phyloP scores from a whole-genome alignment of 2,888 invertebrate species.

The Ariolimax columbianus region DNA sequence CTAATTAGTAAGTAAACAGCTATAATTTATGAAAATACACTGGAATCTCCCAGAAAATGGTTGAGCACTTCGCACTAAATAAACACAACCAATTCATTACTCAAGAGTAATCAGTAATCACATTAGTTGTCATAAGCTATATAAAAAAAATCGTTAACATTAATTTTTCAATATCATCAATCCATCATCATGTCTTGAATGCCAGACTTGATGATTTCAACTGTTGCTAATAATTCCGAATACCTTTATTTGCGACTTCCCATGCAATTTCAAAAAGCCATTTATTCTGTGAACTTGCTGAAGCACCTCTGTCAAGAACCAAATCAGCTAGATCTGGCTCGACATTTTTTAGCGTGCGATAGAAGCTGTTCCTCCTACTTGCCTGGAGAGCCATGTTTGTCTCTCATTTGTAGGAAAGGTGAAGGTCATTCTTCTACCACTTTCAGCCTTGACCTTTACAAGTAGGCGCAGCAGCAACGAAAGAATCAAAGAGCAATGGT shows the following conservation, averaged over 20 bases:
- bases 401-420: constrained; percentile 47
- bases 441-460: neutral
- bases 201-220: neutral
- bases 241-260: constrained; percentile 99
- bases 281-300: constrained; percentile 92
- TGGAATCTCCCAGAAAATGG: no score
- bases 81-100: no score
- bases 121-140: no score
- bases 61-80: no score
- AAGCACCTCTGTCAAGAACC: constrained; percentile 86
- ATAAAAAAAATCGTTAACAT: no score
- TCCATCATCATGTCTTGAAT: no score
- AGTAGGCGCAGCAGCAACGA: no score
- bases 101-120: no score
- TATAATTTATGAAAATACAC: no score
- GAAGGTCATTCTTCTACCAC: constrained; percentile 48
- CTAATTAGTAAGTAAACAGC: no score
- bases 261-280: constrained; percentile 99
- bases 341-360: constrained; percentile 66
- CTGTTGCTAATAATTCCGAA: neutral
- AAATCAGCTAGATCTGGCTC: constrained; percentile 65
- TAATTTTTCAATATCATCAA: no score
- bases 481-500: no score
- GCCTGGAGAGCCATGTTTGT: constrained; percentile 60
- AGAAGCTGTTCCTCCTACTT: constrained; percentile 69